Conservation (phyloP, 1,140 invertebrate genomes). For the Whitmania pigra region DNA sequence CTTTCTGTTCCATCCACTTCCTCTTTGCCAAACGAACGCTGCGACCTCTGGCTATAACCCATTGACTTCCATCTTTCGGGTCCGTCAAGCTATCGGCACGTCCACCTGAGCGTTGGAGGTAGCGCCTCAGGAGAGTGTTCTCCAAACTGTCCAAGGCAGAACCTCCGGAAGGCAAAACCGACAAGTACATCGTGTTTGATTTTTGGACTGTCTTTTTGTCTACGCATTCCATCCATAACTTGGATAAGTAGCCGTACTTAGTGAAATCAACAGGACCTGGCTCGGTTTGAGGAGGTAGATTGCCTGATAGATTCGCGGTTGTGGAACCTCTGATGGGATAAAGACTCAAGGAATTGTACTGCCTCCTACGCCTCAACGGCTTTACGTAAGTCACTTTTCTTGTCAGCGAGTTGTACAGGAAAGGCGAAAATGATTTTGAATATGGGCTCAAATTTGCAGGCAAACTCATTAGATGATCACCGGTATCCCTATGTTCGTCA, state of each 20-base stretch:
- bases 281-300: conserved; percentile 16
- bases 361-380: not conserved
- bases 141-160: conserved; percentile 14
- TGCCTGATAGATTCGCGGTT: not conserved
- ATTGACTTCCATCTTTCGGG: conserved; percentile 9
- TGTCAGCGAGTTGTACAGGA: conserved; percentile 5
- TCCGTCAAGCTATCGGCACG: conserved; percentile 3
- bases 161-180: conserved; percentile 18
- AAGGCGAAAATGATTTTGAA: not conserved
- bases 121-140: not conserved
- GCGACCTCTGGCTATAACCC: conserved; percentile 24
- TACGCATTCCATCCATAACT: conserved; percentile 26
- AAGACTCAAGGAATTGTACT: conserved; percentile 1
- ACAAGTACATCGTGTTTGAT: conserved; percentile 23
- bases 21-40: conserved; percentile 14
- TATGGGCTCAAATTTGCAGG: not conserved
- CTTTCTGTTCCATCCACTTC: conserved; percentile 10
- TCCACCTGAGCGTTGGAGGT: not conserved
- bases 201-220: conserved; percentile 24
- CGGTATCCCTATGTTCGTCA: not conserved
- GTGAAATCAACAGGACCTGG: conserved; percentile 22
- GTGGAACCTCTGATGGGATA: not conserved
- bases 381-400: conserved; percentile 10
- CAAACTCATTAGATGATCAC: not conserved
- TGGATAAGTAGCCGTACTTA: conserved; percentile 20